Conservation (phyloP, 2,797 vertebrate species). For the Mycteria americana region DNA sequence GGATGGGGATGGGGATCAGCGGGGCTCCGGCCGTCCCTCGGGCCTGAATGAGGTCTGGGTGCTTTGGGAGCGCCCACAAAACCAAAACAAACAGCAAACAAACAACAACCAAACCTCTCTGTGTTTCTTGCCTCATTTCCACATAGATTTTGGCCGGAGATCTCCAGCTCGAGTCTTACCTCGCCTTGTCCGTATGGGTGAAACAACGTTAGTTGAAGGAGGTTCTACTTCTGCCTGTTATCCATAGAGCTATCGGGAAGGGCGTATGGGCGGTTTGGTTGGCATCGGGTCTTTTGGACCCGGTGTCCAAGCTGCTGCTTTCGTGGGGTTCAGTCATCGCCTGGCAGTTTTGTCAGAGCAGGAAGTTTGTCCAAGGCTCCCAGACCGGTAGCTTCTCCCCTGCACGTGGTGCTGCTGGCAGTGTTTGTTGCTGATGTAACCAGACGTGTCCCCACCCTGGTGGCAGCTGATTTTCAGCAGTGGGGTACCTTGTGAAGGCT, state of each 20-base stretch:
- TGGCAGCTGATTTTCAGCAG: neutral
- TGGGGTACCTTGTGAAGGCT: neutral
- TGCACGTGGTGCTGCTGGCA: neutral
- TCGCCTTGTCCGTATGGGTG: neutral
- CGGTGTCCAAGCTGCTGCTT: neutral
- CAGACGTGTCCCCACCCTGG: neutral
- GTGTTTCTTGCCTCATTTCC: neutral
- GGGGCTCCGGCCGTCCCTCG: neutral
- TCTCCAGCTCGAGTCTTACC: neutral
- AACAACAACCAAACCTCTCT: neutral
- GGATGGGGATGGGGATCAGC: neutral
- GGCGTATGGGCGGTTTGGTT: neutral
- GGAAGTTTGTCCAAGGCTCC: neutral
- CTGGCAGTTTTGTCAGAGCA: neutral
- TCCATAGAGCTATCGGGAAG: fast-evolving
- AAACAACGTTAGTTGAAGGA: neutral
- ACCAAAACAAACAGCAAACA: neutral
- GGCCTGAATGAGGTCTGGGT: neutral
- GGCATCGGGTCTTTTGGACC: neutral
- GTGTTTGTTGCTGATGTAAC: neutral
- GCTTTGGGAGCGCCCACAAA: neutral
- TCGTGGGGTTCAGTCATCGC: neutral
- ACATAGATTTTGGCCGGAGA: neutral
- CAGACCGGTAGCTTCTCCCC: neutral
- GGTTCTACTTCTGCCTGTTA: neutral